Conservation (phyloP, 2,113 vertebrate genomes). For the Hydropotes inermis region DNA sequence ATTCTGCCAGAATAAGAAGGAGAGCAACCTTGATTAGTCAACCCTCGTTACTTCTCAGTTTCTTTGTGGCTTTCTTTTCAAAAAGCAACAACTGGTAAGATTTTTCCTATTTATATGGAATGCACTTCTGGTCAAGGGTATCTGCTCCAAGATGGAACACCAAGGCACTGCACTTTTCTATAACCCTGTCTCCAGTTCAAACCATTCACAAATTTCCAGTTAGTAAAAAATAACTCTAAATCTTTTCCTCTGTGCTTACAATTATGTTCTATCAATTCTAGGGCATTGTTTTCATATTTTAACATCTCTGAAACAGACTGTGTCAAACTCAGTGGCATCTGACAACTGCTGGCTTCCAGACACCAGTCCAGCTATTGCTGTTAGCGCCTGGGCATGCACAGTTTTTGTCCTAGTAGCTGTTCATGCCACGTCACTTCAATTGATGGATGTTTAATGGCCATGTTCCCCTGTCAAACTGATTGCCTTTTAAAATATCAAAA, state of each 20-base stretch:
- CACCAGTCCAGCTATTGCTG: background rate
- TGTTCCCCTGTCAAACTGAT: background rate
- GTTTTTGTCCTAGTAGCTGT: background rate
- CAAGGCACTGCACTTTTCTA: background rate
- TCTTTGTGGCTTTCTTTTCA: constrained; percentile 1
- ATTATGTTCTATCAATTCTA: background rate
- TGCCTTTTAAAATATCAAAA: background rate
- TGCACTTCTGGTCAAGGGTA: background rate
- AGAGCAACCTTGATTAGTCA: background rate
- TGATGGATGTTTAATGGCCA: background rate
- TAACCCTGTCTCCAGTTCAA: background rate
- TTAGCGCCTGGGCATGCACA: background rate
- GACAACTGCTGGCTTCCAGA: background rate
- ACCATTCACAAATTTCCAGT: background rate
- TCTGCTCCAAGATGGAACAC: background rate
- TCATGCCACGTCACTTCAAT: background rate
- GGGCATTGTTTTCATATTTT: background rate
- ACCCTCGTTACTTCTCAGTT: background rate
- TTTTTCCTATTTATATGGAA: background rate
- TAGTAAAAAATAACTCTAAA: background rate
- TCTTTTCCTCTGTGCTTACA: background rate
- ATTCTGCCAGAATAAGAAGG: background rate
- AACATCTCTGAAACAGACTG: background rate
- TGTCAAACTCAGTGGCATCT: background rate
- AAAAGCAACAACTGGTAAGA: background rate